Base-by-base conservation (phyloP, 2,888 invertebrate species). In the Scrobipalpa atriplicella region DNA sequence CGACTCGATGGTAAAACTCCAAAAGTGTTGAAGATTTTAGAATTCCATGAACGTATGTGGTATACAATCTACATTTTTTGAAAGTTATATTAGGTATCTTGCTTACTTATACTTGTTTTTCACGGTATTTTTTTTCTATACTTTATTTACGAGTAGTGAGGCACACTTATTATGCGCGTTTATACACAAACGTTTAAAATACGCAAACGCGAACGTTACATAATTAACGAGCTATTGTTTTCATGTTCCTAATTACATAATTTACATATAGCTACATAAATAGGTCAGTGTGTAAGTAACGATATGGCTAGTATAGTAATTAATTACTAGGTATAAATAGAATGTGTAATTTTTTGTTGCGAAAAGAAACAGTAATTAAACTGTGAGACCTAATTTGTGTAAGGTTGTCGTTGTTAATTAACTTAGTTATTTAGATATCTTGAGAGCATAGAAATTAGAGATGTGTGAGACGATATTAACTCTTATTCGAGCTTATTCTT, bases 221-320 rank as follows among this genome's bases (percentile, higher is more conserved):
- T 65, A 65, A 51, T 65, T 65, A 61, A 47, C 65, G 51, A 47
- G 39, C 43, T 21, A 60, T 65, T 61, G 65, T 58, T 60, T 47
- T 58, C 65, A 54, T 65, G 52, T 51, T 60, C 13, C 18, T 47
- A 65, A 60, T 51, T 29, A 18, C 60, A 56, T 64, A 38, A 38
- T 64, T 64, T 56, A 54, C 65, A 58, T 43, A 43, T n/a, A 38
- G 38, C n/a, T 38, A 58, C 13, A 16, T 10, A 29, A 16, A 29
- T 36, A 38, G 16, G 13, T 18, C 19, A n/a, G 36, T 36, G 52
- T 36, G 52, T 16, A 3, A 38, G 36, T 58, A 56, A 36, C 56
- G 10, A 61, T 61, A 38, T 61, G 39, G 62, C 41, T 18, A 9
- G 21, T 18, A 11, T n/a, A 18, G 8, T 43, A 43, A 43, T 43